Evolutionary conservation across 2,113 vertebrate genomes (phyloP), one percentile per base, ranked within the genome.

Genomic region (Progne subis): DNA sequence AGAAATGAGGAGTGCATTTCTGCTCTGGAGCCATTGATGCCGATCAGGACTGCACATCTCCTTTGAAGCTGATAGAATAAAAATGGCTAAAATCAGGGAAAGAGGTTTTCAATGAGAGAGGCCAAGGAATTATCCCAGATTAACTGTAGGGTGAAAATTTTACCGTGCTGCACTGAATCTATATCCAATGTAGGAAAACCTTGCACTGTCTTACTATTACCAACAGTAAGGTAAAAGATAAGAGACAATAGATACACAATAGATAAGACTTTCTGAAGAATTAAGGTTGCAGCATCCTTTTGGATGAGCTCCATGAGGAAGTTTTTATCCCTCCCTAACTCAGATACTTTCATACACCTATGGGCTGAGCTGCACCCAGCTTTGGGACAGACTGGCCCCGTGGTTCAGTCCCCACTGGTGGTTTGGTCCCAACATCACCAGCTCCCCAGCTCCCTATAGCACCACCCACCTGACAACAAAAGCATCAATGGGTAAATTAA

Each of bases 351-450:
- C 1, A 1, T n/a, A 47, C 9, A 25, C 12, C 25, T 6, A 3
- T 4, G 23, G 39, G 19, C 31, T 85, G 59, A 78, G 43, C 65
- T 92, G 79, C 18, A 69, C 7, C 8, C 10, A 14, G 60, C 32
- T 14, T 7, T 4, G 1, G 47, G 53, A 23, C 1, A 6, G 28
- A 6, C 18, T 34, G 57, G 14, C 34, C 28, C 32, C 5, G 1
- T 7, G 23, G 19, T 9, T 79, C 6, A 4, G 32, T 34, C 15
- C 14, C 56, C 34, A 15, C 12, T 23, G 18, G 6, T 13, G 19
- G 3, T 31, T 88, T 63, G 18, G 8, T 37, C 21, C 34, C 11
- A 1, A 12, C 2, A 2, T n/a, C 39, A 21, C 5, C 3, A 0
- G 9, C 4, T 53, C 34, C 16, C 15, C 56, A 63, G 47, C 20